Conservation (phyloP, 2,113 vertebrate species). For the Myanophis thanlyinensis region DNA sequence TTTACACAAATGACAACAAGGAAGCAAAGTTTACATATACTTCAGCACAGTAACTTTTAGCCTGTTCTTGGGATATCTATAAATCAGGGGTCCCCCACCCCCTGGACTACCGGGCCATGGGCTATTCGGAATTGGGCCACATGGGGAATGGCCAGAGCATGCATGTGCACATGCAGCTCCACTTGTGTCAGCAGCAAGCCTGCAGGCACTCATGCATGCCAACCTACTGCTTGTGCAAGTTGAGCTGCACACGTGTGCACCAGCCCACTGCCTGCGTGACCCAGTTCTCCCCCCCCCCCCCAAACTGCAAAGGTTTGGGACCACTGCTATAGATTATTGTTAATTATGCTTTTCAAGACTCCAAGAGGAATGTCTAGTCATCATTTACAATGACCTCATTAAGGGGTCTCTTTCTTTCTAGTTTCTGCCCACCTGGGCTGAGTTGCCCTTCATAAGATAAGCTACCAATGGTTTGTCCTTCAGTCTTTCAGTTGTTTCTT, state of each 20-base stretch:
- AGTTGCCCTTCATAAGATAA: neutral
- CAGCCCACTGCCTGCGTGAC: no score
- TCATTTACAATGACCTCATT: neutral
- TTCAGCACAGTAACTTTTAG: neutral
- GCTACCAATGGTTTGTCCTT: neutral
- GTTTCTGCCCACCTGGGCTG: neutral
- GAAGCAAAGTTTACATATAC: neutral
- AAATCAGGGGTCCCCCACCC: no score
- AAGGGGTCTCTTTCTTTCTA: neutral
- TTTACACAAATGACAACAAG: neutral
- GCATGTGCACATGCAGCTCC: no score
- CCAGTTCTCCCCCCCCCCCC: no score
- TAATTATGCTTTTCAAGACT: neutral
- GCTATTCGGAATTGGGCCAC: no score
- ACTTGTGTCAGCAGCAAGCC: no score
- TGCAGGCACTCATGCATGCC: no score
- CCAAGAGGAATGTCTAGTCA: neutral
- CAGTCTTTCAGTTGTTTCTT: neutral
- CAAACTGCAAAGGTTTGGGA: no score
- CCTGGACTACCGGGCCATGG: no score
- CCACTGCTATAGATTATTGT: neutral
- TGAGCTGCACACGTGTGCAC: no score
- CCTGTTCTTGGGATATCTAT: neutral
- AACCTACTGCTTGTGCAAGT: no score
- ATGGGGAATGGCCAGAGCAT: no score